Evolutionary conservation across 53 echinoderm and acorn worm genomes (phyloP), one percentile per base, ranked within the genome.

Genomic region (Zoroaster sp.): DNA sequence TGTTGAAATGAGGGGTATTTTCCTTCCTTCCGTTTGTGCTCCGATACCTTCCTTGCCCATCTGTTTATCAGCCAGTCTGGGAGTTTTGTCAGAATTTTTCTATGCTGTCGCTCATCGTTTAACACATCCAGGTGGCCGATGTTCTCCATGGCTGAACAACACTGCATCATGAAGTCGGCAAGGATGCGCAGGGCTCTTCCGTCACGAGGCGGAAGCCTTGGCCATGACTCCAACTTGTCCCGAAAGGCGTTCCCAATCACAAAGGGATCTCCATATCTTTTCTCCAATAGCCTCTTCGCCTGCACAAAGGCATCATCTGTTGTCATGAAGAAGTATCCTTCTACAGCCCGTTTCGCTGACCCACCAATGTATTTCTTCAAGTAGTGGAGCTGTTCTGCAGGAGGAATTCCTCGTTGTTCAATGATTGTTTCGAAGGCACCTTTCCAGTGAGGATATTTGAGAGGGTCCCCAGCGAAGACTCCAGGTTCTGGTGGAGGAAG

Each of bases 301-400:
- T 89, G 21, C 35, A 70, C 72, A 25, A 79, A 89, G 9, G 81
- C 89, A 32, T 88, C 88, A 28, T 54, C 88, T 21, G 76, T 30
- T 6, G 68, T 41, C 39, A 91, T 40, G 13, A 94, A 44, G 54
- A 94, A 87, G 40, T 78, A 92, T 13, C 94, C 89, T 14, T 87
- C 75, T 15, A 94, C 66, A 9, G 91, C 42, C 35, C 88, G 85
- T 21, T 75, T 94, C 4, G 74, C 94, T 45, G 73, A 30, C 11
- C 94, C 94, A 36, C 89, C 72, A 31, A 91, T 35, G 73, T 92
- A 92, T 63, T 41, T 91, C 45, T 91, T 88, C 3, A 94, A 66
- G 51, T 88, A 89, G 89, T 94, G 66, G 3, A 92, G 66, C 41
- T 70, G 73, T 74, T 92, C 90, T n/a, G 37, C 30, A 11, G 55